Conservation (phyloP, 2,888 invertebrate species). For the Phortica okadai region DNA sequence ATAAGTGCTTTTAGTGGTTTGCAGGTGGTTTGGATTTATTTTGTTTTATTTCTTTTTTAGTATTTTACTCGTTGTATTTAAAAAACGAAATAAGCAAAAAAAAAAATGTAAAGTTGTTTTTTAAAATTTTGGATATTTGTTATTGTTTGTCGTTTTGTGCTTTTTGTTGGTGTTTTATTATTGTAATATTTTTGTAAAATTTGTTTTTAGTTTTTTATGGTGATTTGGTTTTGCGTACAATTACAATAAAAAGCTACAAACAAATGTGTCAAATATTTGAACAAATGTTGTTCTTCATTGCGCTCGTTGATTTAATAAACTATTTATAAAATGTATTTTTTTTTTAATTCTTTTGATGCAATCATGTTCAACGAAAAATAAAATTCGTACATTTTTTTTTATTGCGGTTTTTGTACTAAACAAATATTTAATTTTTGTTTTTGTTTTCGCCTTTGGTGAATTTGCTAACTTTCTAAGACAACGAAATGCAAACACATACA, state of each 20-base stretch:
- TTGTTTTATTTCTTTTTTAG: no score
- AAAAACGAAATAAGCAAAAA: background rate
- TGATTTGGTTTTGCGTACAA: background rate
- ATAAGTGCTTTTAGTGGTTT: no score
- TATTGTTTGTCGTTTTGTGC: conserved; percentile 32
- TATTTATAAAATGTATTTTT: no score
- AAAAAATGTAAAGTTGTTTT: background rate
- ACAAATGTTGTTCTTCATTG: no score
- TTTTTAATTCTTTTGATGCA: no score
- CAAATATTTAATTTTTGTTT: background rate
- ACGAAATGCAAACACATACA: no score
- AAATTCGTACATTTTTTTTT: background rate
- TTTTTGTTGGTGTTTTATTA: background rate
- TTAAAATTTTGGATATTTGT: conserved; percentile 33
- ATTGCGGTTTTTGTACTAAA: background rate
- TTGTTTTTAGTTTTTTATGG: background rate
- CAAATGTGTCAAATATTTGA: conserved; percentile 5
- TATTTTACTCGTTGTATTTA: no score
- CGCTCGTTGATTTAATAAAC: background rate
- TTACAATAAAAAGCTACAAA: conserved; percentile 9
- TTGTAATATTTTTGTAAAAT: background rate
- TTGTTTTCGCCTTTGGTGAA: background rate
- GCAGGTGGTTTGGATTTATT: no score
- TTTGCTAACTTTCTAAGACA: no score
- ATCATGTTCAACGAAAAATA: no score